phyloP scores from a whole-genome alignment of 2,113 vertebrate species.

The Mormyrus lacerda region DNA sequence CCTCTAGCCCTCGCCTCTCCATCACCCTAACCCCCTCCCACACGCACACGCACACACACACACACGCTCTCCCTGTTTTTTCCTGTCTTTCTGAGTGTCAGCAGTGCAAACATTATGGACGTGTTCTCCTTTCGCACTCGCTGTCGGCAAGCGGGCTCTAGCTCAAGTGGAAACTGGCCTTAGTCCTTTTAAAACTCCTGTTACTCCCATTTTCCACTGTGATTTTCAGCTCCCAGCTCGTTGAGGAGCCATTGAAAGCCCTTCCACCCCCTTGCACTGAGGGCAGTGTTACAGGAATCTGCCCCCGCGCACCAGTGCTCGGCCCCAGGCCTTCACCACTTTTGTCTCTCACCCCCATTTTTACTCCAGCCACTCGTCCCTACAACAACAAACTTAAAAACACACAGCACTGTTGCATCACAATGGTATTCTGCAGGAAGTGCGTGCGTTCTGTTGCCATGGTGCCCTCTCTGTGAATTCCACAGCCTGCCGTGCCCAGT shows the following conservation, averaged over 20 bases:
- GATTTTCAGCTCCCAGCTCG: not conserved
- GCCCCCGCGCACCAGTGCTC: not conserved
- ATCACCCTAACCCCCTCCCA: slow-evolving; percentile 1
- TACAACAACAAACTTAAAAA: not conserved
- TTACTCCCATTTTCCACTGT: slow-evolving; percentile 28
- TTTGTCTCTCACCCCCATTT: not conserved
- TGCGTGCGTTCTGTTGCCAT: not conserved
- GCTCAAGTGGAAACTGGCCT: slow-evolving; percentile 32
- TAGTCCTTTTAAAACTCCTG: slow-evolving; percentile 20
- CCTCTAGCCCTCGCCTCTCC: not conserved
- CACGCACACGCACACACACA: slow-evolving; percentile 10
- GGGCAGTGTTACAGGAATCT: slow-evolving; percentile 6
- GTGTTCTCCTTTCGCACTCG: slow-evolving; percentile 33
- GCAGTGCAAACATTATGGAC: slow-evolving; percentile 42
- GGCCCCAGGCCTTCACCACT: not conserved
- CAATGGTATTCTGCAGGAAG: not conserved
- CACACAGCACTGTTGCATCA: not conserved
- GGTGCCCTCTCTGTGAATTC: not conserved
- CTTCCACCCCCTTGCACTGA: not conserved
- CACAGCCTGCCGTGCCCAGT: not conserved
- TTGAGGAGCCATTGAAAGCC: not conserved
- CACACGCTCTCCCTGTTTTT: not conserved
- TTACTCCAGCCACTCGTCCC: not conserved
- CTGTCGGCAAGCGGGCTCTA: slow-evolving; percentile 23
- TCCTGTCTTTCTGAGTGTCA: slow-evolving; percentile 44